Conservation (phyloP, 2,888 invertebrate species). For the Cephus rjabovi region DNA sequence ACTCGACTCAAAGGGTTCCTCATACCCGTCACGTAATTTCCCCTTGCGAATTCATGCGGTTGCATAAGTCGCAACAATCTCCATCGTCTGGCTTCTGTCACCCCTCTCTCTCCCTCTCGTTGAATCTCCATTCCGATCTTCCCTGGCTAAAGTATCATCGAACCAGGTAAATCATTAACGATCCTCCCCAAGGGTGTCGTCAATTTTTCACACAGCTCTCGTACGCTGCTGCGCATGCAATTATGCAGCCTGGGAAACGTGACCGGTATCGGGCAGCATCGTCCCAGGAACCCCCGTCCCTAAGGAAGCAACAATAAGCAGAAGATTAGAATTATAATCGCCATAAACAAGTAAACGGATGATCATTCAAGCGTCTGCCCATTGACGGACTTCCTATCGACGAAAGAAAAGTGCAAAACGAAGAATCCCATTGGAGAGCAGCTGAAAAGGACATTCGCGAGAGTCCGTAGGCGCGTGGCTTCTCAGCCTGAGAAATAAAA, state of each 20-base stretch:
- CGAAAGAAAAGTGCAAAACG: constrained; percentile 9
- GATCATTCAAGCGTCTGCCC: neutral
- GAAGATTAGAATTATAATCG: neutral
- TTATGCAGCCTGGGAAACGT: constrained; percentile 29
- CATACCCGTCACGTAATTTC: constrained; percentile 37
- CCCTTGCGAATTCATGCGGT: constrained; percentile 14
- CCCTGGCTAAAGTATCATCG: neutral
- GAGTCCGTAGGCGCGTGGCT: neutral
- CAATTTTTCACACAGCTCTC: constrained; percentile 12
- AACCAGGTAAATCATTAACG: constrained; percentile 1
- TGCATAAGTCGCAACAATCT: neutral
- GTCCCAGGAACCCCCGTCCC: neutral
- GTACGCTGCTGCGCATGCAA: constrained; percentile 29
- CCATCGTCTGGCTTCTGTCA: neutral
- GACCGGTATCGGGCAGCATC: constrained; percentile 14
- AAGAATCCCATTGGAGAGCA: neutral
- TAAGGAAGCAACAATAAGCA: neutral
- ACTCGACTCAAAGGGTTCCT: neutral
- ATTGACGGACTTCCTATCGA: neutral
- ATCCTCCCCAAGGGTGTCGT: constrained; percentile 11
- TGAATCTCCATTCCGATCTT: neutral
- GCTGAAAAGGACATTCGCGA: neutral
- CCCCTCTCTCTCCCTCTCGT: neutral
- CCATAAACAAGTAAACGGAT: neutral
- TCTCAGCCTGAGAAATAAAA: constrained; percentile 8